A percentile compares a stretch with the other conserved stretches of the same genome.
Evolutionary conservation across 92 coral and sea anemone genomes (phyloP).

Genomic region (Epizoanthus ramosus): DNA sequence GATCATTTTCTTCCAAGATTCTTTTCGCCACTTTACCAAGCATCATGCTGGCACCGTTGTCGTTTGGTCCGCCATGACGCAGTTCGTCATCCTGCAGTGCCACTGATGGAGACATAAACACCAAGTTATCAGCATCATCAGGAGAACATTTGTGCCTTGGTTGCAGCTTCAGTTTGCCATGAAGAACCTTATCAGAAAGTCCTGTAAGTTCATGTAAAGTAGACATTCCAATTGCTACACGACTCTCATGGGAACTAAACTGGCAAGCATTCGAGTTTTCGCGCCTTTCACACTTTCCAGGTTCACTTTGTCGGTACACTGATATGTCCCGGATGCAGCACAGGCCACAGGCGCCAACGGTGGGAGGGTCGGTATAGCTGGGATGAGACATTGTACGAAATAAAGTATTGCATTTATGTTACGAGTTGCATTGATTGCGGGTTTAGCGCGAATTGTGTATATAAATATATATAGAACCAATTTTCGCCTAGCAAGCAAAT

Average conservation of each 20-base stretch:
- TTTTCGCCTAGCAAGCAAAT: no score
- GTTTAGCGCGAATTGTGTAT: no score
- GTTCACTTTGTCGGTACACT: no score
- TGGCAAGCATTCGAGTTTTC: no score
- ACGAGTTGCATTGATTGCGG: no score
- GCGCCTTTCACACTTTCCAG: no score
- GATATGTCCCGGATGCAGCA: no score
- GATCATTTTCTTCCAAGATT: slow-evolving; percentile 7
- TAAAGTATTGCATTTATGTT: no score
- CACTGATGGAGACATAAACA: slow-evolving; percentile 48
- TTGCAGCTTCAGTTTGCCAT: slow-evolving; percentile 16
- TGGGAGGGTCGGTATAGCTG: no score
- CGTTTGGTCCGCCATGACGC: slow-evolving; percentile 32
- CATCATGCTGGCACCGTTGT: slow-evolving; percentile 25
- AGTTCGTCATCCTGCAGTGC: slow-evolving; percentile 35
- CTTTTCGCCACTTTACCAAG: slow-evolving; percentile 39
- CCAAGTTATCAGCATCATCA: slow-evolving; percentile 29
- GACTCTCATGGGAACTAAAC: neutral
- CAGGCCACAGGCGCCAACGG: no score
- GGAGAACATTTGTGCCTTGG: slow-evolving; percentile 24
- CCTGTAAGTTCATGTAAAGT: neutral
- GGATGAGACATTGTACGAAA: no score
- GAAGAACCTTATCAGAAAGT: slow-evolving; percentile 5
- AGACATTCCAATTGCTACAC: slow-evolving; percentile 9
- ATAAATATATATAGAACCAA: no score